phyloP scores from a whole-genome alignment of 1,140 invertebrate genomes.

The Drosophila albomicans region DNA sequence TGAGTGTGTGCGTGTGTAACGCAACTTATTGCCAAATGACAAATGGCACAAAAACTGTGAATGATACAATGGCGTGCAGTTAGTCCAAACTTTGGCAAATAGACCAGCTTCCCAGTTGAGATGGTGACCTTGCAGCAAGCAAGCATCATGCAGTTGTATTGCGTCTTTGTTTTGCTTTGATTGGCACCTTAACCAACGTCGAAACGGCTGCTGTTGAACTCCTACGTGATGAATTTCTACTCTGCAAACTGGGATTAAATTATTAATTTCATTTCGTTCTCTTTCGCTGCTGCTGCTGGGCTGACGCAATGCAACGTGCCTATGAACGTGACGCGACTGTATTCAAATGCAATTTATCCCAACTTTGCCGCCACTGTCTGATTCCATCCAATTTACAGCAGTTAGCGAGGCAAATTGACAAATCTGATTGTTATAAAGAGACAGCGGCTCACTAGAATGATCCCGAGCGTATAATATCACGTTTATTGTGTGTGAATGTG shows the following conservation, averaged over 20 bases:
- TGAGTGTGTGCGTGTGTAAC: background rate
- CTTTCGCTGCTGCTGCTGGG: constrained; percentile 5
- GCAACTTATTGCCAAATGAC: constrained; percentile 38
- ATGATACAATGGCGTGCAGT: constrained; percentile 21
- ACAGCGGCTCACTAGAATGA: constrained; percentile 34
- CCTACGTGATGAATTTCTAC: constrained; percentile 10
- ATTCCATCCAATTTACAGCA: constrained; percentile 53
- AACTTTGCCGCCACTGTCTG: constrained; percentile 1
- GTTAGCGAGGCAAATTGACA: constrained; percentile 55
- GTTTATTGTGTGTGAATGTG: constrained; percentile 34
- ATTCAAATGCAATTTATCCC: constrained; percentile 55
- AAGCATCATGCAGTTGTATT: background rate
- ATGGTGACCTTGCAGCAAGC: constrained; percentile 18
- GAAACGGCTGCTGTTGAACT: background rate
- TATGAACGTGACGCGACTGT: background rate
- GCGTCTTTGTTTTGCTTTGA: background rate
- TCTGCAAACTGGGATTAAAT: constrained; percentile 15
- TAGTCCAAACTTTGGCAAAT: background rate
- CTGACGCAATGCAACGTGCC: constrained; percentile 47
- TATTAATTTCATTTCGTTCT: constrained; percentile 43
- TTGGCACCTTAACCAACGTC: background rate
- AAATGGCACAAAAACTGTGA: constrained; percentile 16
- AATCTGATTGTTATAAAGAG: constrained; percentile 26
- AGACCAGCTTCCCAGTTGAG: background rate
- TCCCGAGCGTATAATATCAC: constrained; percentile 12